Evolutionary conservation across 2,888 invertebrate genomes (phyloP).

Genomic region (Stomorhina lunata): DNA sequence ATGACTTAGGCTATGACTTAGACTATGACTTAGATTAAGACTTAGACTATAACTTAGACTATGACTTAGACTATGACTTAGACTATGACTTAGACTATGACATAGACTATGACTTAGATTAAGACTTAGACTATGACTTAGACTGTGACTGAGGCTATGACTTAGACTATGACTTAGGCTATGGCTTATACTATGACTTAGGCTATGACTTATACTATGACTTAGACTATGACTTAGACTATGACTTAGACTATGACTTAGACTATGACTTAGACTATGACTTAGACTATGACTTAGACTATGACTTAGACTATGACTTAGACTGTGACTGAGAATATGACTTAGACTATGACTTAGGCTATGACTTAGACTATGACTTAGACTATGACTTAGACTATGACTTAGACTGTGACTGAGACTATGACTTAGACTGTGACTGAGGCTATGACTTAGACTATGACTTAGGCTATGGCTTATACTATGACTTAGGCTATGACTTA

Average conservation of each 20-base stretch:
- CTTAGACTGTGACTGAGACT: neutral
- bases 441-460: neutral
- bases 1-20: no score
- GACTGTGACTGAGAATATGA: neutral
- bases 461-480: neutral
- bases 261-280: neutral
- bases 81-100: no score
- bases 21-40: no score
- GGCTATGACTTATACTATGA: no score
- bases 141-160: no score
- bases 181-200: neutral
- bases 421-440: neutral
- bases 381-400: neutral
- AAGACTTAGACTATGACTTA: no score
- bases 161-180: neutral
- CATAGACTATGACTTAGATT: no score
- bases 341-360: neutral
- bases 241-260: neutral
- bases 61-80: no score
- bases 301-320: neutral
- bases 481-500: neutral
- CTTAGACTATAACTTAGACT: no score
- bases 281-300: neutral
- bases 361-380: neutral
- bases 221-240: no score